These are phyloP conservation scores for Loriculus beryllinus DNA, from an alignment of 2,797 vertebrate species.

Conservation along the genomic window DNA sequence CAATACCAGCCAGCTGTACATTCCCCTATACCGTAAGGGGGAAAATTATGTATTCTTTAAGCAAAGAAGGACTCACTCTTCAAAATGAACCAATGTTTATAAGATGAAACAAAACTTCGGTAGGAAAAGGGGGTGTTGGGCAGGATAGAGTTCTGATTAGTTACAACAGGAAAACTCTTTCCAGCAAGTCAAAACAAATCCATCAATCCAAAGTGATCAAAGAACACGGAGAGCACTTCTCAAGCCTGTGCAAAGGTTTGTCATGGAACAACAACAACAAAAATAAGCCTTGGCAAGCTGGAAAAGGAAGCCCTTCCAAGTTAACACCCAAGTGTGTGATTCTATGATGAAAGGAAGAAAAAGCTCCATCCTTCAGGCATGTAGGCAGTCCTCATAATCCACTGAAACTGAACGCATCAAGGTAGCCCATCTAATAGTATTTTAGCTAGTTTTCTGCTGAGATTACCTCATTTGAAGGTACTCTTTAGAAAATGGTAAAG, in stretches of 20 bases:
- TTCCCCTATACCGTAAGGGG: neutral
- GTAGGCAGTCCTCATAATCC: neutral
- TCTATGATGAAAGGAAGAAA: neutral
- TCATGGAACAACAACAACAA: neutral
- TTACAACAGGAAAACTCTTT: neutral
- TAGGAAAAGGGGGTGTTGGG: neutral
- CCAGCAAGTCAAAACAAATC: neutral
- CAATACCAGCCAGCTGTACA: neutral
- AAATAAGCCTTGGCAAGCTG: neutral
- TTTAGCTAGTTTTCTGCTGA: neutral
- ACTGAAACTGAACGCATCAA: neutral
- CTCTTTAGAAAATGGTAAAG: neutral
- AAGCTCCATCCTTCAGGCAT: neutral
- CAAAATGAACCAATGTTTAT: neutral
- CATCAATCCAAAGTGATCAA: neutral
- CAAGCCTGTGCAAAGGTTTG: neutral
- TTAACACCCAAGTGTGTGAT: neutral
- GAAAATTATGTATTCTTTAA: neutral
- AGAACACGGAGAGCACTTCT: neutral
- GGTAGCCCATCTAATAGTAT: neutral
- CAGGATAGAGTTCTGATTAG: neutral
- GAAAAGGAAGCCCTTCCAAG: neutral
- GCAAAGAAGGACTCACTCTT: neutral
- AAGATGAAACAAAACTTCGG: neutral
- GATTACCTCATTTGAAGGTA: neutral